A percentile compares a stretch with the other conserved stretches of the same genome.
These are phyloP conservation scores for Gallinago nigripennis DNA, from an alignment of 2,797 vertebrate species.

Conservation along the genomic window DNA sequence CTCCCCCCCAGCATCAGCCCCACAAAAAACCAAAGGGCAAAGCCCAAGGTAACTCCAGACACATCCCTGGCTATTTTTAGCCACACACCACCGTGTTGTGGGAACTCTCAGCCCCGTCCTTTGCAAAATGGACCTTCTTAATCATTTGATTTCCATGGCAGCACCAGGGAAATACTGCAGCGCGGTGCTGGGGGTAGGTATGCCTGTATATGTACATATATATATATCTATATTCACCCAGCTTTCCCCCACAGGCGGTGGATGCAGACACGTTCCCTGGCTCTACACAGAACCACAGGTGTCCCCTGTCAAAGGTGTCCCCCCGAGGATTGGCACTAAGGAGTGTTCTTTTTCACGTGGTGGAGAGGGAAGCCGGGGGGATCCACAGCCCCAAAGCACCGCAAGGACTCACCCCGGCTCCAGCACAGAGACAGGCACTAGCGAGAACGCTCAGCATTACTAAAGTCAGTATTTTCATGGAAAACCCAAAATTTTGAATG, in stretches of 20 bases:
- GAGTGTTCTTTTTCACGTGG: no score
- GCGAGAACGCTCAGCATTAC: not conserved
- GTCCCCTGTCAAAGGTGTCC: not conserved
- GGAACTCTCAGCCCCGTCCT: not conserved
- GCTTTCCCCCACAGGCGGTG: accelerated
- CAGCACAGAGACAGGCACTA: not conserved
- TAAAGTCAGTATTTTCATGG: not conserved
- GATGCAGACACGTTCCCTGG: not conserved
- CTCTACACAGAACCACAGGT: not conserved
- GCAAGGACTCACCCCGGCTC: not conserved
- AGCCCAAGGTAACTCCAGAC: slow-evolving; percentile 20
- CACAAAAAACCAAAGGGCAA: not conserved
- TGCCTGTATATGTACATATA: no score
- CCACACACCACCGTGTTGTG: not conserved
- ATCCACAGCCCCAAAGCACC: no score
- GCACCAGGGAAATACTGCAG: not conserved
- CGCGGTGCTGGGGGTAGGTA: accelerated
- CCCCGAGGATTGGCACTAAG: not conserved
- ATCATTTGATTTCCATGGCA: slow-evolving; percentile 38
- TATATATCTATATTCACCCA: no score
- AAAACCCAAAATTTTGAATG: not conserved
- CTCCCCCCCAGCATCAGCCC: not conserved
- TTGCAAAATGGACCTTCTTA: slow-evolving; percentile 15
- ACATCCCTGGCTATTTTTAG: slow-evolving; percentile 22
- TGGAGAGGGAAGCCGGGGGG: no score